These are phyloP conservation scores for Heliconius congener DNA, from an alignment of 1,140 invertebrate genomes.

Conservation along the genomic window DNA sequence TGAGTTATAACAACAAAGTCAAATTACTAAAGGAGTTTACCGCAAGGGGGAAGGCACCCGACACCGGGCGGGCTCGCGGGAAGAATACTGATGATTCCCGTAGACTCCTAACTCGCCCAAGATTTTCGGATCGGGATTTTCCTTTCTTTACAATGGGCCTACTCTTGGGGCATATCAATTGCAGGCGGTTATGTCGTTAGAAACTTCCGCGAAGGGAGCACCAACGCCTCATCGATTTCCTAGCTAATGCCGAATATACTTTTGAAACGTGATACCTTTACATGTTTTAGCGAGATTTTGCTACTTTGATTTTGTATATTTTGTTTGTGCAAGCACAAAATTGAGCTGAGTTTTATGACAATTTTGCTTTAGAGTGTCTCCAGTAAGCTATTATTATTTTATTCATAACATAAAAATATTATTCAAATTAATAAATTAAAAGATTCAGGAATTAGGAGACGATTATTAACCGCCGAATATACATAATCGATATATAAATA, in stretches of 20 bases:
- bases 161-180: conserved; percentile 81
- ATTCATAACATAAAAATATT: not conserved
- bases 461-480: too few relatives aligned
- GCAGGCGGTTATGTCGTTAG: conserved; percentile 81
- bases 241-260: conserved; percentile 57
- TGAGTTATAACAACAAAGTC: conserved; percentile 81
- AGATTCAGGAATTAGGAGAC: too few relatives aligned
- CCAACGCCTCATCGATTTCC: conserved; percentile 72
- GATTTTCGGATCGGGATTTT: conserved; percentile 80
- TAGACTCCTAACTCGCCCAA: conserved; percentile 74
- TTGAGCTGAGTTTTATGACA: not conserved
- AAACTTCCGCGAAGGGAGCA: conserved; percentile 72
- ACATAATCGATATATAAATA: too few relatives aligned
- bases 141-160: conserved; percentile 81
- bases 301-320: not conserved
- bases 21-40: conserved; percentile 80
- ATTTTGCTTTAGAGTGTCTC: not conserved
- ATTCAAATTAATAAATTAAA: too few relatives aligned
- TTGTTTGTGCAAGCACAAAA: not conserved
- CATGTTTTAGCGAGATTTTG: conserved; percentile 20
- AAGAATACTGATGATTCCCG: conserved; percentile 71
- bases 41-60: conserved; percentile 62
- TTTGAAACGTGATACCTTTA: conserved; percentile 40
- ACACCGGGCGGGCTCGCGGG: conserved; percentile 64
- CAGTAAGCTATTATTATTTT: not conserved